These are phyloP conservation scores for Pelecanus crispus DNA, from an alignment of 2,113 vertebrate genomes.

Conservation along the genomic window DNA sequence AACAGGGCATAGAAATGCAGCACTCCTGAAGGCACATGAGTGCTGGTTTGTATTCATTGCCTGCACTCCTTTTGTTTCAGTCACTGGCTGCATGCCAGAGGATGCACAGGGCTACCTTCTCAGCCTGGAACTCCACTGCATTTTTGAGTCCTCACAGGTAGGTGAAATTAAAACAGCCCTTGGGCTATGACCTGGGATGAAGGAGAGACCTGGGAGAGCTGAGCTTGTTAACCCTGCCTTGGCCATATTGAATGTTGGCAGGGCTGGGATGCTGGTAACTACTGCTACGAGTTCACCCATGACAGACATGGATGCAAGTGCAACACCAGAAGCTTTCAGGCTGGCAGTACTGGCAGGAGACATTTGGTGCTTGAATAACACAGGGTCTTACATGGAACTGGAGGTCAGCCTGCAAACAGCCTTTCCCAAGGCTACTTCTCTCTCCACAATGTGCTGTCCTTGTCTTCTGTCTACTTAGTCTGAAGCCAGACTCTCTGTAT, in stretches of 20 bases:
- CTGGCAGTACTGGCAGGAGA: not conserved
- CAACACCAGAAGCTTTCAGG: not conserved
- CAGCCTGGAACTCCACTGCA: not conserved
- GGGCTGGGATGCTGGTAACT: not conserved
- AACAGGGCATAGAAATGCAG: not conserved
- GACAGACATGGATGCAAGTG: not conserved
- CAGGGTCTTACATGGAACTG: not conserved
- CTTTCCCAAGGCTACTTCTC: not conserved
- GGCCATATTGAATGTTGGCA: not conserved
- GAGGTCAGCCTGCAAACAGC: not conserved
- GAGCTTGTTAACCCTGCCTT: not conserved
- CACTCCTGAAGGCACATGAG: not conserved
- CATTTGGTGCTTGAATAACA: not conserved
- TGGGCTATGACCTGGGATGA: not conserved
- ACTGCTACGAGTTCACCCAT: not conserved
- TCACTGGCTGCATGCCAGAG: not conserved
- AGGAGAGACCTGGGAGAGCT: not conserved
- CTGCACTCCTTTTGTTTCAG: not conserved
- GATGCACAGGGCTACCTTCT: not conserved
- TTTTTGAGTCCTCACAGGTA: not conserved
- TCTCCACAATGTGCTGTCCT: not conserved
- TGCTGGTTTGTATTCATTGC: not conserved
- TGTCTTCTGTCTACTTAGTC: not conserved
- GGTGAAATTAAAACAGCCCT: not conserved
- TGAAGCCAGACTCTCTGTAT: not conserved